These are phyloP conservation scores for Andrena fulva DNA, from an alignment of 2,888 invertebrate species.

Conservation along the genomic window DNA sequence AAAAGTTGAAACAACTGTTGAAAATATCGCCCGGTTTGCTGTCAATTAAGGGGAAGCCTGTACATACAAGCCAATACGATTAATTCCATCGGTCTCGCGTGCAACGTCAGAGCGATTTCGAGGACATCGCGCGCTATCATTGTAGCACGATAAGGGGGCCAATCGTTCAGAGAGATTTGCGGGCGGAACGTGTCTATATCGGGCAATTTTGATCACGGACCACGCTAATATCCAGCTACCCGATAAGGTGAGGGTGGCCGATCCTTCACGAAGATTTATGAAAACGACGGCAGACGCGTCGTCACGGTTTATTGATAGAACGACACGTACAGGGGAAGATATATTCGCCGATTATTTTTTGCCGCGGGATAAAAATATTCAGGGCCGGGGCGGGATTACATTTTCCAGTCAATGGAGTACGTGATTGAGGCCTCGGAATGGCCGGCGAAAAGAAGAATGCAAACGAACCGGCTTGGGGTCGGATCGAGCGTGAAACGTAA, in stretches of 20 bases:
- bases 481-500: slow-evolving; percentile 32
- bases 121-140: neutral
- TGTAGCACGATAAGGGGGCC: neutral
- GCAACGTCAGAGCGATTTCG: neutral
- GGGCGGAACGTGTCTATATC: neutral
- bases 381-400: slow-evolving; percentile 57
- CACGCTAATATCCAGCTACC: neutral
- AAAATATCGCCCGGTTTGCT: too few species aligned
- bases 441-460: slow-evolving; percentile 26
- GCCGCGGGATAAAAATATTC: slow-evolving; percentile 59
- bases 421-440: slow-evolving; percentile 55
- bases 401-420: slow-evolving; percentile 67
- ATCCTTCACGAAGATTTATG: slow-evolving; percentile 8
- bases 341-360: slow-evolving; percentile 59
- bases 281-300: slow-evolving; percentile 38
- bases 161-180: slow-evolving; percentile 11
- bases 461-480: slow-evolving; percentile 29
- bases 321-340: slow-evolving; percentile 34
- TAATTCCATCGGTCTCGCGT: neutral
- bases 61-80: too few species aligned
- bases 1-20: too few species aligned
- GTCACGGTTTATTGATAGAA: slow-evolving; percentile 59
- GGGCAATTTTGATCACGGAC: slow-evolving; percentile 2
- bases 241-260: neutral
- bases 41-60: too few species aligned